phyloP scores from a whole-genome alignment of 2,797 vertebrate genomes.

The Sebastes taczanowskii region DNA sequence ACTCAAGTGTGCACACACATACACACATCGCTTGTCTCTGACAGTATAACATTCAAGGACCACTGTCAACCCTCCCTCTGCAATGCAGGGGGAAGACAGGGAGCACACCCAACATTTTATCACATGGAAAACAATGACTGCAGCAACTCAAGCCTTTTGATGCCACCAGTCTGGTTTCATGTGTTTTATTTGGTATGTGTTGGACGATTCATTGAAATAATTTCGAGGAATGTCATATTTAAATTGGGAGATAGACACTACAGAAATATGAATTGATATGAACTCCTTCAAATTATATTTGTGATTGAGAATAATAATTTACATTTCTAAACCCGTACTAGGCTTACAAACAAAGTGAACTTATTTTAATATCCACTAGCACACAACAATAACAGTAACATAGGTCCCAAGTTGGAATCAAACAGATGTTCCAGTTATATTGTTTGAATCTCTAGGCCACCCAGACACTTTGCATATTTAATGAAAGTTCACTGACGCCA shows the following conservation, averaged over 20 bases:
- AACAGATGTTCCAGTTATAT: background rate
- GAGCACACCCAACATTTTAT: constrained; percentile 18
- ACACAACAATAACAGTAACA: background rate
- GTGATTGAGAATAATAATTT: background rate
- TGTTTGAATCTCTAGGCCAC: background rate
- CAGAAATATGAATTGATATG: background rate
- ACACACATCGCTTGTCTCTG: constrained; percentile 42
- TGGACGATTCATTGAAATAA: background rate
- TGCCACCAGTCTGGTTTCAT: background rate
- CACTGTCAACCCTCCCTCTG: constrained; percentile 63
- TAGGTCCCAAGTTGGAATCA: background rate
- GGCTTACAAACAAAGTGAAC: background rate
- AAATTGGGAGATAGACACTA: background rate
- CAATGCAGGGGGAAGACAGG: constrained; percentile 50
- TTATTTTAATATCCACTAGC: background rate
- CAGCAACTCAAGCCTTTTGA: background rate
- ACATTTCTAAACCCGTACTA: background rate
- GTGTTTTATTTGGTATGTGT: background rate
- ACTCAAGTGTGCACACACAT: constrained; percentile 17
- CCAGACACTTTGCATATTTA: background rate
- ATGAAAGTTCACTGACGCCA: background rate
- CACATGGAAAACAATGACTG: background rate
- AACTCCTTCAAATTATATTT: background rate
- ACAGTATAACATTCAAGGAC: constrained; percentile 65
- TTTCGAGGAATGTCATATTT: background rate